A percentile compares a stretch with the other conserved stretches of the same genome.
phyloP scores from a whole-genome alignment of 2,113 vertebrate genomes.

The Lagopus muta region DNA sequence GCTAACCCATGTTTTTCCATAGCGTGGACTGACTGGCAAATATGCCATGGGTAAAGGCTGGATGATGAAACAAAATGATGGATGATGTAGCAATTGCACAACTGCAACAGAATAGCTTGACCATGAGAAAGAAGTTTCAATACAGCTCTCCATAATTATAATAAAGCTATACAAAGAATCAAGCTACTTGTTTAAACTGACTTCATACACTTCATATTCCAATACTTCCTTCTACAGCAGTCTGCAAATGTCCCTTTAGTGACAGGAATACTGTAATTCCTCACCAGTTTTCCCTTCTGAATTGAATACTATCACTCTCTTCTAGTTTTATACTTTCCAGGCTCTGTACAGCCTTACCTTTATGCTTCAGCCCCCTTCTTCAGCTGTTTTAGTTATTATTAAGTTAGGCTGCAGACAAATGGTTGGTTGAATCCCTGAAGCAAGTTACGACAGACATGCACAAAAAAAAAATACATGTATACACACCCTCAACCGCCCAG shows the following conservation, averaged over 20 bases:
- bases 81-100: constrained; percentile 17
- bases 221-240: neutral
- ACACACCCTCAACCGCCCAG: constrained; percentile 53
- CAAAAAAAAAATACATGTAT: neutral
- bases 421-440: constrained; percentile 46
- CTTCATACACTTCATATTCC: neutral
- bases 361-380: neutral
- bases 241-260: constrained; percentile 1
- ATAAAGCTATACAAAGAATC: neutral
- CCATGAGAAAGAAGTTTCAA: neutral
- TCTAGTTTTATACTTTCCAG: neutral
- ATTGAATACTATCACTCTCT: neutral
- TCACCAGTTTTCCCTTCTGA: neutral
- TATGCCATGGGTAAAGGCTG: neutral
- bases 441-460: constrained; percentile 60
- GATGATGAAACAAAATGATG: constrained; percentile 28
- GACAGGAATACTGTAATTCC: neutral
- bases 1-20: constrained; percentile 2
- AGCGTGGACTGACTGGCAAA: constrained; percentile 14
- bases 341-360: neutral
- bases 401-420: constrained; percentile 19
- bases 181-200: neutral
- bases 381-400: neutral
- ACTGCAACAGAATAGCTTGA: neutral
- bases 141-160: neutral